Base-by-base conservation (phyloP, 2,113 vertebrate species). In the Mobula birostris region DNA sequence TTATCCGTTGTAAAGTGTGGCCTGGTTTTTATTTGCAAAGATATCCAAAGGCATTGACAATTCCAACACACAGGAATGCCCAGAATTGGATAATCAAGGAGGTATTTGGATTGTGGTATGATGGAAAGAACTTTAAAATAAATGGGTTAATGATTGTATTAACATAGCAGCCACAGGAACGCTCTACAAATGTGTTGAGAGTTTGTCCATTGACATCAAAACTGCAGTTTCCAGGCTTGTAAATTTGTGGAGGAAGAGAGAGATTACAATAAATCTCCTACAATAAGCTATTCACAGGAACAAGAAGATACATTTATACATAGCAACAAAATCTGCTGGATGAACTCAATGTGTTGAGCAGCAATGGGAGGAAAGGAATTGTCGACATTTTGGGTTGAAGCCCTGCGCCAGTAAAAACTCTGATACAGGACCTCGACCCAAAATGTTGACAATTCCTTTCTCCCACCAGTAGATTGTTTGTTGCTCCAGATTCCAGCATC, bases 61-160 rank as follows among this genome's bases (percentile, higher is more conserved):
- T 83, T 48, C 80, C 80, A 56, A 58, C 80, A 83, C 80, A 83
- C 48, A 24, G 80, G 80, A 83, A 83, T 83, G 80, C 48, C 40
- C 80, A 83, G 40, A 27, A 8, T 48, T 83, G 19, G 36, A 40
- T 83, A 56, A 83, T 58, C 40, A 8, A 48, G 17, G 19, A 56
- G 21, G 40, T 21, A 56, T 56, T 48, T 83, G 36, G 80, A 27
- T 58, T 83, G 80, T 56, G 19, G 40, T 56, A 83, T 48, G n/a
- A 79, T 79, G 77, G 77, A 32, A 79, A 79, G 77, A 79, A 21
- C 19, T 56, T 83, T 83, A 56, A 83, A 83, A 83, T 56, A 56
- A 27, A 58, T 58, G 48, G 32, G 48, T 83, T 83, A 83, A 58
- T 2, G 17, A 7, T 83, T 56, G 80, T 48, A 58, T 83, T 56